phyloP scores from a whole-genome alignment of 2,113 vertebrate genomes.

The Helogale parvula region DNA sequence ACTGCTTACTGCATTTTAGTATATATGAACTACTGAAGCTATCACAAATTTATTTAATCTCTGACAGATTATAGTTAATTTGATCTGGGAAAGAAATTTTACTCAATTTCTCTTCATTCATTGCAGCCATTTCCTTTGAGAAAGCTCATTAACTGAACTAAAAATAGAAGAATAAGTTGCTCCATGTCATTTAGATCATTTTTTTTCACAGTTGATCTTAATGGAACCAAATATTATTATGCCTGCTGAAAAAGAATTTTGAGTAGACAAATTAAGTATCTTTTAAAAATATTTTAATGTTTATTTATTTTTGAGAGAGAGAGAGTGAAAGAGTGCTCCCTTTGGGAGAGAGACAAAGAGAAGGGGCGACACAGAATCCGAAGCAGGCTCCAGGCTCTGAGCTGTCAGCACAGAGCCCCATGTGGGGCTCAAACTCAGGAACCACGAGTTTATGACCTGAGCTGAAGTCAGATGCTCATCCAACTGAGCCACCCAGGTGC shows the following conservation, averaged over 20 bases:
- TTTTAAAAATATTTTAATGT: too few relatives aligned
- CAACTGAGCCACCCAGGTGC: too few relatives aligned
- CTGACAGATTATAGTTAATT: slow-evolving; percentile 46
- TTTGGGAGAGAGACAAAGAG: too few relatives aligned
- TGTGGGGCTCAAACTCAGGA: too few relatives aligned
- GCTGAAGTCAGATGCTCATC: too few relatives aligned
- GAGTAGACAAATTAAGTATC: not conserved
- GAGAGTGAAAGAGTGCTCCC: too few relatives aligned
- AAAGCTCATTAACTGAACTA: slow-evolving; percentile 58
- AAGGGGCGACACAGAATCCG: too few relatives aligned
- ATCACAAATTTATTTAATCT: slow-evolving; percentile 1
- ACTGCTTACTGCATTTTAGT: not conserved
- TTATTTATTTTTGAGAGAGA: too few relatives aligned
- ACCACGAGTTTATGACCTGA: too few relatives aligned
- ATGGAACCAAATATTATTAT: slow-evolving; percentile 54
- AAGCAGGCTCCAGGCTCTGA: too few relatives aligned
- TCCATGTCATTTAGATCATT: slow-evolving; percentile 56
- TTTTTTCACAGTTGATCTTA: slow-evolving; percentile 23
- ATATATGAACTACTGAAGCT: slow-evolving; percentile 6
- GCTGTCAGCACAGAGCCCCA: too few relatives aligned
- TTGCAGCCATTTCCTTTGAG: slow-evolving; percentile 54
- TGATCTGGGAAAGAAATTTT: slow-evolving; percentile 59
- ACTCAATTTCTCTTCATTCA: slow-evolving; percentile 55
- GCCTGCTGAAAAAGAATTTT: slow-evolving; percentile 18
- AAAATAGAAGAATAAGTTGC: slow-evolving; percentile 66